These are phyloP conservation scores for Zapus hudsonius DNA, from an alignment of 2,113 vertebrate species.

Conservation along the genomic window DNA sequence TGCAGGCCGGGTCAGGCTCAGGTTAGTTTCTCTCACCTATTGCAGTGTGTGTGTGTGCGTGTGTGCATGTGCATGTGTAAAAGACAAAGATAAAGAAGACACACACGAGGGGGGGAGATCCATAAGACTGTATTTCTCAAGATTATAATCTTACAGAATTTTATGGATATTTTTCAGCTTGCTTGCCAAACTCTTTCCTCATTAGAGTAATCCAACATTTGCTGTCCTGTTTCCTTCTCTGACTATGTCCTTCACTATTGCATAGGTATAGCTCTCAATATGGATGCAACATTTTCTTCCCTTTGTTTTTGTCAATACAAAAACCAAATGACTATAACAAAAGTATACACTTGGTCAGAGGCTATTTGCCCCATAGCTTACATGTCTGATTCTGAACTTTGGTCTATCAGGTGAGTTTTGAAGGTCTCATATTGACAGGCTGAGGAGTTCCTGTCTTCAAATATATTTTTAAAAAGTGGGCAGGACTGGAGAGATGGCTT, in stretches of 20 bases:
- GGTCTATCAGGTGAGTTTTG: not conserved
- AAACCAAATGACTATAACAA: not conserved
- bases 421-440: not conserved
- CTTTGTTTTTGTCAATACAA: conserved; percentile 36
- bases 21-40: not conserved
- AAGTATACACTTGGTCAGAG: not conserved
- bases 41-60: not conserved
- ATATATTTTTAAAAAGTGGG: not conserved
- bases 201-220: not conserved
- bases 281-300: not conserved
- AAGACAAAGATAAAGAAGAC: not conserved
- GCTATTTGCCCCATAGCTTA: not conserved
- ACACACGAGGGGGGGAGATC: not conserved
- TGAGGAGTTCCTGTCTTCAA: not conserved
- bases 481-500: too few species aligned
- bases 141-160: not conserved
- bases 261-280: not conserved
- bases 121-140: not conserved
- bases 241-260: not conserved
- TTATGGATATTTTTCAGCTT: not conserved
- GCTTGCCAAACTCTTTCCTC: not conserved
- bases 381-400: not conserved
- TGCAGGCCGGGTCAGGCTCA: too few species aligned
- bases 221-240: not conserved
- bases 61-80: too few species aligned